Conservation (phyloP, 2,113 vertebrate species). For the Chunga burmeisteri region DNA sequence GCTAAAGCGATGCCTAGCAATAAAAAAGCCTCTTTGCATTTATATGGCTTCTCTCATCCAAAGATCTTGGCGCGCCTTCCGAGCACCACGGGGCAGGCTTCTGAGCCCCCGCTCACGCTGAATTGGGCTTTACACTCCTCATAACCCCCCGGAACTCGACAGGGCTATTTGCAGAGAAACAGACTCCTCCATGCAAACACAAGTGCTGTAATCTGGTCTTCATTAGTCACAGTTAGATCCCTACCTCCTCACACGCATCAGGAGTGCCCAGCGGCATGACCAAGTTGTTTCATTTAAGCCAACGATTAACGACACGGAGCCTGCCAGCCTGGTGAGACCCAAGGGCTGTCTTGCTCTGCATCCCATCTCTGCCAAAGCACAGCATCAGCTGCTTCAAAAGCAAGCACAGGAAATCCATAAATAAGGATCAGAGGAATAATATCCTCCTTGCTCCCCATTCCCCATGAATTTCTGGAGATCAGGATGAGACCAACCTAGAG, state of each 20-base stretch:
- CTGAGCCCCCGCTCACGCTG: accelerated
- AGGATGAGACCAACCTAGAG: background rate
- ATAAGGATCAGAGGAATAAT: background rate
- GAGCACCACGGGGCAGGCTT: background rate
- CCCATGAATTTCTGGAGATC: background rate
- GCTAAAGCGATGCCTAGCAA: background rate
- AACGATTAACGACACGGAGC: background rate
- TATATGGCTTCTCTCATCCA: background rate
- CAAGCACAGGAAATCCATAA: background rate
- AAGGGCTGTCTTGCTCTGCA: background rate
- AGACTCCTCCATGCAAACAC: accelerated
- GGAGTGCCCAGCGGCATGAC: accelerated
- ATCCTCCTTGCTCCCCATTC: background rate
- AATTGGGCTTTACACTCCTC: background rate
- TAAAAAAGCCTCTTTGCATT: background rate
- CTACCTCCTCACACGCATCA: accelerated
- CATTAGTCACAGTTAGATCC: accelerated
- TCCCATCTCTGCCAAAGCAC: background rate
- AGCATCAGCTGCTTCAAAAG: background rate
- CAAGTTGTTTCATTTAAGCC: background rate
- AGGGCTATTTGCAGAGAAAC: background rate
- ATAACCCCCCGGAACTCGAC: accelerated
- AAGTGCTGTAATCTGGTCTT: background rate
- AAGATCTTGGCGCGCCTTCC: background rate
- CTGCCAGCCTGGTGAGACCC: background rate